Conservation (phyloP, 2,797 vertebrate species). For the Peromyscus aztecus region DNA sequence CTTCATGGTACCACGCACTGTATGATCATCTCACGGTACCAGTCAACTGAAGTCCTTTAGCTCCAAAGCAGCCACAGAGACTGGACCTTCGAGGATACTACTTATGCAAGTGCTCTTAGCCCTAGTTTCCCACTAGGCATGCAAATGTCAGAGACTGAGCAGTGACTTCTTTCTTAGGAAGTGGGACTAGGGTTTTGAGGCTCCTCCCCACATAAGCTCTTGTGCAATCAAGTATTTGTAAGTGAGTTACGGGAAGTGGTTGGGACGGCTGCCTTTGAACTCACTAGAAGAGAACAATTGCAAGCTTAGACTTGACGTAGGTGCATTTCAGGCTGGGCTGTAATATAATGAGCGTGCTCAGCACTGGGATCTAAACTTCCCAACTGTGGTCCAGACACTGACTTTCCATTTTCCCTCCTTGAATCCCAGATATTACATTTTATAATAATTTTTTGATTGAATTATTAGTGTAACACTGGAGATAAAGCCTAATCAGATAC, state of each 20-base stretch:
- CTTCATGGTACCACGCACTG: background rate
- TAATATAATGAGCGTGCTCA: background rate
- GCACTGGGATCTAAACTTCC: background rate
- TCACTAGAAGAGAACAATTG: conserved; percentile 3
- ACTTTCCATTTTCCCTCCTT: conserved; percentile 24
- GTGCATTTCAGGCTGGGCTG: conserved; percentile 60
- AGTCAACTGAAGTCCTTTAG: background rate
- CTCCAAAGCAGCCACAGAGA: background rate
- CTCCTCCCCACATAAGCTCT: background rate
- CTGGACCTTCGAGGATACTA: rapidly evolving
- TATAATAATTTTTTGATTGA: background rate
- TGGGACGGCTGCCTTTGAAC: background rate
- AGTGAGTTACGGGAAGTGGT: background rate
- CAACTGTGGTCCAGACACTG: background rate
- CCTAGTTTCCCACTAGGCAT: background rate
- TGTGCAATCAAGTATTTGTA: background rate
- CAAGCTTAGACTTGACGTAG: conserved; percentile 2
- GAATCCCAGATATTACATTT: background rate
- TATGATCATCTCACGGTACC: background rate
- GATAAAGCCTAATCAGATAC: background rate
- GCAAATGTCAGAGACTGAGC: background rate
- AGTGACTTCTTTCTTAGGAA: background rate
- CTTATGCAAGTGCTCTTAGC: background rate
- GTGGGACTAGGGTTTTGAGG: background rate
- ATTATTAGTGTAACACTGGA: background rate